Percentiles rank a stretch among this genome's conserved stretches.
Conservation (phyloP, 2,797 vertebrate genomes). For the Mus spretus region DNA sequence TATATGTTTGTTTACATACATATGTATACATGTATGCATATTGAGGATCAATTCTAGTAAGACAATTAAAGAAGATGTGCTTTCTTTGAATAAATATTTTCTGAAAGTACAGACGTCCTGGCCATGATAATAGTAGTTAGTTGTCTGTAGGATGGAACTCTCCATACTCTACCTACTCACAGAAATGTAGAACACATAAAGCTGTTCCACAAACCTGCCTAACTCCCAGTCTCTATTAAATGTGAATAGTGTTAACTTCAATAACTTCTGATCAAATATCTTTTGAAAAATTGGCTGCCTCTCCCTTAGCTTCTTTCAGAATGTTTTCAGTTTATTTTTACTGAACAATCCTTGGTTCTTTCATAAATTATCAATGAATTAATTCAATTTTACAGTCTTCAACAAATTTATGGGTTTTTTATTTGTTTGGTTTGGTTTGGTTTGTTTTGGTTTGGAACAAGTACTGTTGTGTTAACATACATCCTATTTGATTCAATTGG, state of each 20-base stretch:
- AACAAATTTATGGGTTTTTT: background rate
- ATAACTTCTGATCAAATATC: background rate
- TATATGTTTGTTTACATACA: no score
- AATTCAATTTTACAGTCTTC: background rate
- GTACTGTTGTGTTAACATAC: background rate
- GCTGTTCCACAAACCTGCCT: background rate
- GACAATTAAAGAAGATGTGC: background rate
- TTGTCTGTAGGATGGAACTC: background rate
- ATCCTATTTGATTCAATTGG: background rate
- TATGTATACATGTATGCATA: background rate
- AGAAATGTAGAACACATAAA: background rate
- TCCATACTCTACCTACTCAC: background rate
- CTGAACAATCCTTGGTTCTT: conserved; percentile 5
- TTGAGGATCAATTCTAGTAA: background rate
- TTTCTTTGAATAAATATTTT: background rate
- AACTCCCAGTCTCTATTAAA: background rate
- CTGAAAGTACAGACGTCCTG: background rate
- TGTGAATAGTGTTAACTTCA: background rate
- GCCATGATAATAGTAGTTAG: background rate
- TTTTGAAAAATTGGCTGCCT: background rate
- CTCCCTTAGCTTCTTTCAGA: background rate
- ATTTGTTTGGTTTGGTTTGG: no score
- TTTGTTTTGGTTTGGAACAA: background rate
- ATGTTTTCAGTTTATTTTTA: conserved; percentile 14
- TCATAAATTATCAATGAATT: background rate